Percentiles rank a stretch among this genome's conserved stretches.
These are phyloP conservation scores for Desoria tigrina DNA, from an alignment of 2,888 invertebrate species.

Conservation along the genomic window DNA sequence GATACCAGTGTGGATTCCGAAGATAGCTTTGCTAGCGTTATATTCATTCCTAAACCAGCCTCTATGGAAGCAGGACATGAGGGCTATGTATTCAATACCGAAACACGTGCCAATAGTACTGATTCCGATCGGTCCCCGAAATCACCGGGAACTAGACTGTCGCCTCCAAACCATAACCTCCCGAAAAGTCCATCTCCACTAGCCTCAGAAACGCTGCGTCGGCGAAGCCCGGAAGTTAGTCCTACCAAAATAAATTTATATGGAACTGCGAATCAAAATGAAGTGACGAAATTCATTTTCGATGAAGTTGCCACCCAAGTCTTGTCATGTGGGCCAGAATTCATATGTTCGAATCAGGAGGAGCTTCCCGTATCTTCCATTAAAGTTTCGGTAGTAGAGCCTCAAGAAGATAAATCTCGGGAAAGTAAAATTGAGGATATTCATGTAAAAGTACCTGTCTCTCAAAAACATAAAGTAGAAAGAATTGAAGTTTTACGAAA, in stretches of 20 bases:
- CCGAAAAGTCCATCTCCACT: constrained; percentile 52
- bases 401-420: not conserved
- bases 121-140: constrained; percentile 54
- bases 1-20: constrained; percentile 93
- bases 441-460: not conserved
- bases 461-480: constrained; percentile 57
- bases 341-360: not conserved
- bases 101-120: constrained; percentile 53
- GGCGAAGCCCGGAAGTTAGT: constrained; percentile 47
- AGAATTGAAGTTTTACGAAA: constrained; percentile 71
- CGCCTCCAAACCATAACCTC: constrained; percentile 49
- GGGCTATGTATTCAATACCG: constrained; percentile 35
- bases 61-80: constrained; percentile 25
- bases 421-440: constrained; percentile 1
- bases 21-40: constrained; percentile 90
- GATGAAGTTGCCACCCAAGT: constrained; percentile 46
- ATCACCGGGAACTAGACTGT: constrained; percentile 54
- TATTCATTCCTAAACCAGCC: constrained; percentile 72
- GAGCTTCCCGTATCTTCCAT: constrained; percentile 1
- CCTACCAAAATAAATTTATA: constrained; percentile 30
- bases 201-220: constrained; percentile 46
- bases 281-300: constrained; percentile 50
- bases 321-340: constrained; percentile 11
- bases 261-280: constrained; percentile 1
- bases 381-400: not conserved